Evolutionary conservation across 2,113 vertebrate genomes (phyloP).

Genomic region (Ahaetulla prasina): DNA sequence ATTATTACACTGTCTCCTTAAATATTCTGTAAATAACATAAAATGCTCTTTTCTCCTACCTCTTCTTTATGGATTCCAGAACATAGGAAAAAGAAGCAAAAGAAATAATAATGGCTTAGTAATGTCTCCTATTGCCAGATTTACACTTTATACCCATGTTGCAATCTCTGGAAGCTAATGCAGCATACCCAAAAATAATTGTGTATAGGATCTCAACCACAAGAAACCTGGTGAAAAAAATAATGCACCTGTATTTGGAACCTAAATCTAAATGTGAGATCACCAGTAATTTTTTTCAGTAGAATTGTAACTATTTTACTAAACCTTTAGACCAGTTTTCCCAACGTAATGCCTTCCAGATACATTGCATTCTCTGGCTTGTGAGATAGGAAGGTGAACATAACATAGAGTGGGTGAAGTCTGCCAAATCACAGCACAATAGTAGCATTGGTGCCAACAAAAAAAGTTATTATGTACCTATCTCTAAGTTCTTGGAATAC

Average conservation of each 20-base stretch:
- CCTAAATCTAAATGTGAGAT: background rate
- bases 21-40: slow-evolving; percentile 28
- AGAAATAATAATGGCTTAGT: background rate
- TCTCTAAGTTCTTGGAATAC: background rate
- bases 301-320: background rate
- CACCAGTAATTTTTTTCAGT: background rate
- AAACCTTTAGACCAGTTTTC: background rate
- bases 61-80: slow-evolving; percentile 22
- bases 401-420: background rate
- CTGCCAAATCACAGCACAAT: background rate
- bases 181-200: background rate
- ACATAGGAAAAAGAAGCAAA: background rate
- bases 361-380: background rate
- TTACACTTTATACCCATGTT: background rate
- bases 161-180: background rate
- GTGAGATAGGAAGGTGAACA: background rate
- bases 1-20: slow-evolving; percentile 38
- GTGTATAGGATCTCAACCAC: background rate
- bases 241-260: background rate
- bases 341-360: background rate
- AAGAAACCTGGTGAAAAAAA: background rate
- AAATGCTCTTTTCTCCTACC: slow-evolving; percentile 34
- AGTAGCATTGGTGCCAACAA: background rate
- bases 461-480: background rate
- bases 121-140: background rate